phyloP scores from a whole-genome alignment of 2,888 invertebrate species.

The Leptura quadrifasciata region DNA sequence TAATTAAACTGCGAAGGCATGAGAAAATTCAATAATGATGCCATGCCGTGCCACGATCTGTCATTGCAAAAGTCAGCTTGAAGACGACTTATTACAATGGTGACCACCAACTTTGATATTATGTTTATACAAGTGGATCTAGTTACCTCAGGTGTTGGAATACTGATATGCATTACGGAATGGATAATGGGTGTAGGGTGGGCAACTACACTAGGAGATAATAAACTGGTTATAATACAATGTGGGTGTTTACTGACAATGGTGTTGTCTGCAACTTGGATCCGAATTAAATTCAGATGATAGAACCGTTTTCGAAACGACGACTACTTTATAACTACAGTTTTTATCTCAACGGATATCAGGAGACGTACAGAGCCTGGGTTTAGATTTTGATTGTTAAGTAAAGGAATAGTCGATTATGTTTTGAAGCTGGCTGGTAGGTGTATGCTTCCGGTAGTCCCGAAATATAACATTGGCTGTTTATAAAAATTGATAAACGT shows the following conservation, averaged over 20 bases:
- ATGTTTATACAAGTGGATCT: conserved; percentile 40
- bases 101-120: conserved; percentile 44
- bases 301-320: conserved; percentile 29
- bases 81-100: conserved; percentile 41
- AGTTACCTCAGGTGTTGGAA: conserved; percentile 44
- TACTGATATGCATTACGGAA: conserved; percentile 38
- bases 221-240: conserved; percentile 38
- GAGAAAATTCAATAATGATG: background rate
- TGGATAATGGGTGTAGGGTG: conserved; percentile 38
- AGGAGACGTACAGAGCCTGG: background rate
- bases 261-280: conserved; percentile 40
- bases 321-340: conserved; percentile 13
- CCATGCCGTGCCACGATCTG: conserved; percentile 24
- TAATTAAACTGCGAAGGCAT: background rate
- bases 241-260: conserved; percentile 40
- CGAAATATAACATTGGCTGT: too few relatives aligned
- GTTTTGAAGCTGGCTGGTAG: background rate
- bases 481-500: too few relatives aligned
- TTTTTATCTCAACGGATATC: conserved; percentile 12
- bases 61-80: conserved; percentile 24
- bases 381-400: background rate
- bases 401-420: background rate
- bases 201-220: conserved; percentile 32
- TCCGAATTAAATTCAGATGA: conserved; percentile 21
- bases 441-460: conserved; percentile 13